phyloP scores from a whole-genome alignment of 2,113 vertebrate species.

The Cynocephalus volans region DNA sequence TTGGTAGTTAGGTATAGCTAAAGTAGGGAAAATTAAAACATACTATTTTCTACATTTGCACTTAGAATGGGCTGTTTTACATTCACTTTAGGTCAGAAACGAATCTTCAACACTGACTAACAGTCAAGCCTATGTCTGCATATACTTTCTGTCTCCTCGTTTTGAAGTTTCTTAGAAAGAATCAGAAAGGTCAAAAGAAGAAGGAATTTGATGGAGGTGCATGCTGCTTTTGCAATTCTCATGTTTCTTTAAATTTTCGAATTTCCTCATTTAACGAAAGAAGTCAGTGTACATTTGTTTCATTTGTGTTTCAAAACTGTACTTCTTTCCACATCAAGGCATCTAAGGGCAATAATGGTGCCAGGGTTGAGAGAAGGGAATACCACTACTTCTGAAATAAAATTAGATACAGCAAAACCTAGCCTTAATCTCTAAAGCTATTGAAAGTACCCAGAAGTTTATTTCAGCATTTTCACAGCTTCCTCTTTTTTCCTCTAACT shows the following conservation, averaged over 20 bases:
- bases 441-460: not conserved
- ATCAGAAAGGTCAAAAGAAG: not conserved
- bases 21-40: not conserved
- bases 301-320: not conserved
- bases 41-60: rapidly evolving
- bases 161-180: not conserved
- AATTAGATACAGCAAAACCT: not conserved
- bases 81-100: not conserved
- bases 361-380: not conserved
- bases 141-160: not conserved
- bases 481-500: not conserved
- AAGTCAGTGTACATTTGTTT: not conserved
- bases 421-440: not conserved
- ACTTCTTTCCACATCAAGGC: rapidly evolving
- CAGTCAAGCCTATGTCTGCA: too few species aligned
- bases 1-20: not conserved
- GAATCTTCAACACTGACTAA: too few species aligned
- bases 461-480: not conserved
- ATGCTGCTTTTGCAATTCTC: not conserved
- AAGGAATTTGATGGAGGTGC: not conserved
- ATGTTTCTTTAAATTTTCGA: not conserved
- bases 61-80: not conserved
- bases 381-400: not conserved
- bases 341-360: too few species aligned
- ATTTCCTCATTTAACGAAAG: not conserved